phyloP scores from a whole-genome alignment of 53 echinoderm and acorn worm species.

The Echinometra lucunter region DNA sequence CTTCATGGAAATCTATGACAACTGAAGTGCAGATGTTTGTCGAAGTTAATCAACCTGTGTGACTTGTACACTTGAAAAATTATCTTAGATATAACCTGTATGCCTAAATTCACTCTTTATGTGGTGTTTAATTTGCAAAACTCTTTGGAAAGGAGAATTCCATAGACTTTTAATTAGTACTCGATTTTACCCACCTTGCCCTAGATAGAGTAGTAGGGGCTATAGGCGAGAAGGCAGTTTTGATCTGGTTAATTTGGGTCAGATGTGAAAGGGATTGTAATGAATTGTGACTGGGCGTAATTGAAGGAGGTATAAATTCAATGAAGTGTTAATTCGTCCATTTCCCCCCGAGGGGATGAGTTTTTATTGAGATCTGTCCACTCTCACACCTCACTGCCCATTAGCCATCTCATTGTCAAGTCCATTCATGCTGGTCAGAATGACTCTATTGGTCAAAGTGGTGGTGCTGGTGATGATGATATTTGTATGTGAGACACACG shows the following conservation, averaged over 20 bases:
- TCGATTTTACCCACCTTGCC: not conserved
- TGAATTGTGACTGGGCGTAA: constrained; percentile 33
- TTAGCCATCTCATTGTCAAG: constrained; percentile 7
- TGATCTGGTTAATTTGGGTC: too few species aligned
- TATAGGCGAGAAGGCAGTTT: not conserved
- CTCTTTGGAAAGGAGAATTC: not conserved
- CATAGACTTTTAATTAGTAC: not conserved
- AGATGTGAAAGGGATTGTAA: not conserved
- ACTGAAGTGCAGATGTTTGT: not conserved
- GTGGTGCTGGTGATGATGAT: not conserved
- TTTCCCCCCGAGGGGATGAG: not conserved
- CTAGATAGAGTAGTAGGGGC: too few species aligned
- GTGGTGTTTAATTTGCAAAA: not conserved
- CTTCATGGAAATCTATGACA: not conserved
- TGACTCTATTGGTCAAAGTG: not conserved
- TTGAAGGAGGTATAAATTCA: not conserved
- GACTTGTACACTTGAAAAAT: not conserved
- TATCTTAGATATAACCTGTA: not conserved
- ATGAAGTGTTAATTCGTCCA: not conserved
- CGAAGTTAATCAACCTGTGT: not conserved
- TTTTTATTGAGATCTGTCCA: constrained; percentile 34
- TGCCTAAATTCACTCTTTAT: not conserved
- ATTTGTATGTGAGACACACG: too few species aligned
- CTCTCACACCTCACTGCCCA: constrained; percentile 4
- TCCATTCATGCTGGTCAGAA: not conserved